A percentile compares a stretch with the other conserved stretches of the same genome.
phyloP scores from a whole-genome alignment of 2,888 invertebrate genomes.

The Lasioglossum oenotherae region DNA sequence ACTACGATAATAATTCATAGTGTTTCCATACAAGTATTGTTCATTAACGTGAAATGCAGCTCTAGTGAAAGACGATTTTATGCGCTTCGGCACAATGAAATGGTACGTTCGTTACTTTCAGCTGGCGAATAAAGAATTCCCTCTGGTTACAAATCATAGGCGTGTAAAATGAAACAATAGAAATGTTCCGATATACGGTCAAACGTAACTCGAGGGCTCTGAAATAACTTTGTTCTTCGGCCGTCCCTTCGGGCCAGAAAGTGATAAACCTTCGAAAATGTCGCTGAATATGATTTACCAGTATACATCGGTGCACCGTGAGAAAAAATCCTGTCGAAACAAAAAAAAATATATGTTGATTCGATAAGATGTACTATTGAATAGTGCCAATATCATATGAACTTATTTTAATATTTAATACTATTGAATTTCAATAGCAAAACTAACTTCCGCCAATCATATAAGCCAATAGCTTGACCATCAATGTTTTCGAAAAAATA shows the following conservation, averaged over 20 bases:
- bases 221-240: background rate
- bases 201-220: background rate
- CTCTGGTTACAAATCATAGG: constrained; percentile 14
- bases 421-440: too few relatives aligned
- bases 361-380: too few relatives aligned
- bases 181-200: background rate
- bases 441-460: too few relatives aligned
- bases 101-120: background rate
- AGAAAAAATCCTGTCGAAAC: too few relatives aligned
- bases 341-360: too few relatives aligned
- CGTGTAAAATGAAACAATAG: background rate
- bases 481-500: too few relatives aligned
- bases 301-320: too few relatives aligned
- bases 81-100: background rate
- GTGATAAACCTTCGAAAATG: background rate
- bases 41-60: constrained; percentile 8
- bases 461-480: too few relatives aligned
- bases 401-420: too few relatives aligned
- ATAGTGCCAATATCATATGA: too few relatives aligned
- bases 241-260: too few relatives aligned
- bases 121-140: background rate
- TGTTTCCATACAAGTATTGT: constrained; percentile 9
- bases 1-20: background rate
- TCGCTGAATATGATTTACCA: too few relatives aligned
- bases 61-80: background rate